Evolutionary conservation across 2,888 invertebrate species (phyloP).

Genomic region (Ichneumoninae sp.): DNA sequence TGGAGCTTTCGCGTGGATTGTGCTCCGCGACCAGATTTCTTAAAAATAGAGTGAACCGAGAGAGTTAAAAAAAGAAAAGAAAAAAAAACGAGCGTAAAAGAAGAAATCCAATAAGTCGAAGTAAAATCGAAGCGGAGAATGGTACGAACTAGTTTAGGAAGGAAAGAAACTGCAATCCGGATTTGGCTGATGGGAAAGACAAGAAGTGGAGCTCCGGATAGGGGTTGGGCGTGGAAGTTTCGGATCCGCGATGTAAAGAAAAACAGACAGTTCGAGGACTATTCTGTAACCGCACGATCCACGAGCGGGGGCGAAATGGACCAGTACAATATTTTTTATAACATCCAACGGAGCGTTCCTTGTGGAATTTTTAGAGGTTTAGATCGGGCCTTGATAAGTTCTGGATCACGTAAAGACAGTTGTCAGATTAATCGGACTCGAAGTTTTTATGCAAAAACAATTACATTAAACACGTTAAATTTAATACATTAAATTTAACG

Average conservation of each 20-base stretch:
- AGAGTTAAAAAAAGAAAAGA: background rate
- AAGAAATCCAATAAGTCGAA: slow-evolving; percentile 19
- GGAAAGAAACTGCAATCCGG: slow-evolving; percentile 18
- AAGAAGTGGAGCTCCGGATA: slow-evolving; percentile 11
- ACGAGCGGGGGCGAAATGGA: background rate
- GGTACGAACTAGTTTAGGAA: background rate
- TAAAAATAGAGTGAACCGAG: slow-evolving; percentile 45
- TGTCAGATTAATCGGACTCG: too few relatives aligned
- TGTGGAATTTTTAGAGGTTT: too few relatives aligned
- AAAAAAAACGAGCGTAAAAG: background rate
- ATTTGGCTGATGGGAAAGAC: slow-evolving; percentile 7
- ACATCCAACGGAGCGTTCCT: too few relatives aligned
- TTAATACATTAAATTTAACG: too few relatives aligned
- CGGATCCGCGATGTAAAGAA: slow-evolving; percentile 13
- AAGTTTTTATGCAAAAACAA: too few relatives aligned
- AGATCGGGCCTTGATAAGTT: background rate
- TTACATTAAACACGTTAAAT: too few relatives aligned
- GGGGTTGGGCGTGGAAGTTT: slow-evolving; percentile 6
- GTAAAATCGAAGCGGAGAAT: slow-evolving; percentile 22
- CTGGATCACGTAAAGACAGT: too few relatives aligned
- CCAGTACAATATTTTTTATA: too few relatives aligned
- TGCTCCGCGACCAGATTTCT: slow-evolving; percentile 15
- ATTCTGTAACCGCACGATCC: slow-evolving; percentile 27
- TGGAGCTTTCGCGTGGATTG: slow-evolving; percentile 27
- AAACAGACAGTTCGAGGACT: slow-evolving; percentile 26